phyloP scores from a whole-genome alignment of 2,888 invertebrate species.

The Sepioteuthis lessoniana region DNA sequence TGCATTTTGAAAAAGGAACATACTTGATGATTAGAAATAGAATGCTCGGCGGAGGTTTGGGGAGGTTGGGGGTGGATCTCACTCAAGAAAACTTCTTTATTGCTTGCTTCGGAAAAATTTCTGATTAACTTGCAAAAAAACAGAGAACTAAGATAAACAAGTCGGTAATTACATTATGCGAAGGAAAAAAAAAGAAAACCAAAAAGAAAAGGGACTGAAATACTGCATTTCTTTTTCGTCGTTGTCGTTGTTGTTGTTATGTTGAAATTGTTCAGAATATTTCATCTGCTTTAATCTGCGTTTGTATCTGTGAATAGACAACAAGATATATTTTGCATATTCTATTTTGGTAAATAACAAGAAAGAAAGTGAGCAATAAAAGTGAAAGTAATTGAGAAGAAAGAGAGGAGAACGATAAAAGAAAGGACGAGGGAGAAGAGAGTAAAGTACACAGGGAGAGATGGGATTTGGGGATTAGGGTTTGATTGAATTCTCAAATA shows the following conservation, averaged over 20 bases:
- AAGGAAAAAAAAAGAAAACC: neutral
- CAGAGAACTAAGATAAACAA: neutral
- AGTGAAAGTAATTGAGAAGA: neutral
- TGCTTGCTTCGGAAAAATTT: neutral
- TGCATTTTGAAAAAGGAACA: neutral
- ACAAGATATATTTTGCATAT: neutral
- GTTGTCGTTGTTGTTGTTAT: neutral
- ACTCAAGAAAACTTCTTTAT: neutral
- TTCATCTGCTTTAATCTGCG: neutral
- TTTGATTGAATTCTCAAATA: no score
- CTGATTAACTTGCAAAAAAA: neutral
- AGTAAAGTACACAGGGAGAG: no score
- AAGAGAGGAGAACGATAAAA: neutral
- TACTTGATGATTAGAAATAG: neutral
- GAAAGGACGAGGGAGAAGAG: neutral
- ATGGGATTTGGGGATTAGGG: no score
- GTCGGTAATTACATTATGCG: neutral
- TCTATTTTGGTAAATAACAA: neutral
- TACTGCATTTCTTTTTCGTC: neutral
- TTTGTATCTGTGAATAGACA: neutral
- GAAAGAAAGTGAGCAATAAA: neutral
- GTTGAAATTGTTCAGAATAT: neutral
- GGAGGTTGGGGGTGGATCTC: no score
- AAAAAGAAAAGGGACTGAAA: neutral
- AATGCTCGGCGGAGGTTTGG: neutral